phyloP scores from a whole-genome alignment of 2,888 invertebrate species.

The Exephanes ischioxanthus region DNA sequence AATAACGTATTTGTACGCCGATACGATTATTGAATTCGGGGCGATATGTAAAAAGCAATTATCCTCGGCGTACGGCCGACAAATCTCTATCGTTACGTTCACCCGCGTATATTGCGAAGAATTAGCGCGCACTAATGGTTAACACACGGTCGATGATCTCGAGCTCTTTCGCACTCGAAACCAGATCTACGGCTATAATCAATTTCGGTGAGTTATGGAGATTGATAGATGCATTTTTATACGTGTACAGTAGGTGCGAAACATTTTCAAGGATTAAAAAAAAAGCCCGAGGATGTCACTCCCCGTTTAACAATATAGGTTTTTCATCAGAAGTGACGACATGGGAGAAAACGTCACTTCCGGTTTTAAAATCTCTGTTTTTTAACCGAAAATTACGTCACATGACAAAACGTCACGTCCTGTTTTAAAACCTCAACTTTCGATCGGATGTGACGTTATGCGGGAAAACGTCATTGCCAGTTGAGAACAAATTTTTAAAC shows the following conservation, averaged over 20 bases:
- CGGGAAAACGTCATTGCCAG: no score
- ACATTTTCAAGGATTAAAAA: no score
- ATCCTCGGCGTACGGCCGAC: slow-evolving; percentile 11
- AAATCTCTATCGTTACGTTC: not conserved
- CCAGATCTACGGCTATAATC: not conserved
- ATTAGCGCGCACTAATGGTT: slow-evolving; percentile 1
- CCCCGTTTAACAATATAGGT: no score
- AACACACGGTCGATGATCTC: not conserved
- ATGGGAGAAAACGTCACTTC: no score
- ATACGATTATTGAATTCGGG: slow-evolving; percentile 44
- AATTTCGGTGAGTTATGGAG: not conserved
- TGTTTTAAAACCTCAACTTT: no score
- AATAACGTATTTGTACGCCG: not conserved
- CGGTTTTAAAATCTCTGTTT: no score
- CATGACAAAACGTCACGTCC: no score
- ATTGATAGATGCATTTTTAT: slow-evolving; percentile 8
- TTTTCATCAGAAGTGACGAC: no score
- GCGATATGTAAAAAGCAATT: slow-evolving; percentile 40
- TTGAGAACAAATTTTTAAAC: no score
- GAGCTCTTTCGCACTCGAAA: not conserved
- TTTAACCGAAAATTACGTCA: no score
- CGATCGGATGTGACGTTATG: no score
- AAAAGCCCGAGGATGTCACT: no score
- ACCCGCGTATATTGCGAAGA: not conserved
- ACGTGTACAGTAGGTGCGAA: not conserved